A percentile compares a stretch with the other conserved stretches of the same genome.
These are phyloP conservation scores for Agonopterix arenella DNA, from an alignment of 2,888 invertebrate genomes.

Conservation along the genomic window DNA sequence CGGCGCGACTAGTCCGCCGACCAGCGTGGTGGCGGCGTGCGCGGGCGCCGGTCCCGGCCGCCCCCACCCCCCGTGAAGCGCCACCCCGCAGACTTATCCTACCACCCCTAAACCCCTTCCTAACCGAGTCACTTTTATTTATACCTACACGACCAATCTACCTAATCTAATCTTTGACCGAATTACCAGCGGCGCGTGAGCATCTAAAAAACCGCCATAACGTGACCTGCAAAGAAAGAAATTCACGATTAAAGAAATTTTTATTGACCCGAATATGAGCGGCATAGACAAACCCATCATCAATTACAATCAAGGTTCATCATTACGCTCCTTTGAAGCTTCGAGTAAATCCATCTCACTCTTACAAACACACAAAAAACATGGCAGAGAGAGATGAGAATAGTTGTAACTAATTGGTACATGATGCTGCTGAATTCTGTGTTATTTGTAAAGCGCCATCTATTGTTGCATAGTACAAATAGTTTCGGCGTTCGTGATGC, in stretches of 20 bases:
- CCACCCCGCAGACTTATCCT: constrained; percentile 57
- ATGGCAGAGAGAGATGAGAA: constrained; percentile 25
- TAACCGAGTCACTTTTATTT: background rate
- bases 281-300: constrained; percentile 67
- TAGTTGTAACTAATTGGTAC: constrained; percentile 54
- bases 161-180: constrained; percentile 3
- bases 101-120: constrained; percentile 23
- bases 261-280: constrained; percentile 48
- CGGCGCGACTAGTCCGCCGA: constrained; percentile 81
- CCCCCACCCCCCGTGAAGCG: constrained; percentile 78
- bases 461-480: constrained; percentile 73
- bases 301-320: constrained; percentile 69
- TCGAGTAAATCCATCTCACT: constrained; percentile 27
- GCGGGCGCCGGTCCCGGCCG: constrained; percentile 79
- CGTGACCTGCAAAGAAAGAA: constrained; percentile 47
- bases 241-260: constrained; percentile 37
- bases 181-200: constrained; percentile 11
- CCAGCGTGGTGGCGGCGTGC: constrained; percentile 78
- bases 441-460: constrained; percentile 64
- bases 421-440: constrained; percentile 69
- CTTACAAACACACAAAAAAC: constrained; percentile 11
- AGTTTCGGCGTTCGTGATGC: constrained; percentile 57
- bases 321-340: constrained; percentile 47
- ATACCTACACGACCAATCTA: background rate
- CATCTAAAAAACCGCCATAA: constrained; percentile 19